Percentiles rank a stretch among this genome's conserved stretches.
These are phyloP conservation scores for Scaptomyza pallida DNA, from an alignment of 1,140 invertebrate species.

Conservation along the genomic window DNA sequence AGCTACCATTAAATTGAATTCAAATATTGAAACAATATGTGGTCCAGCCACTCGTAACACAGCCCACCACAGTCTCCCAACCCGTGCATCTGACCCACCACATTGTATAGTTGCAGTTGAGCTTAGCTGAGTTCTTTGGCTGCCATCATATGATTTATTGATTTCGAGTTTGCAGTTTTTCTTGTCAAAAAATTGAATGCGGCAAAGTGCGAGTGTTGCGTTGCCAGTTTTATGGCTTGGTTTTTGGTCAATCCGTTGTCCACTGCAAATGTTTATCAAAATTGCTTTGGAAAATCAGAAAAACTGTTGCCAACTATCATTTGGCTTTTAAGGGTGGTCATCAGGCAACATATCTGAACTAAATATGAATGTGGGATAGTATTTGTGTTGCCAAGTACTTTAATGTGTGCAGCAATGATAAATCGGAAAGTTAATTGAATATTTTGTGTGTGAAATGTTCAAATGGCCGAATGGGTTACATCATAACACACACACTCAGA, in stretches of 20 bases:
- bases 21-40: conserved; percentile 82
- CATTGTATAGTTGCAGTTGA: conserved; percentile 57
- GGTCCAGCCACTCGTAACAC: conserved; percentile 2
- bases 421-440: conserved; percentile 45
- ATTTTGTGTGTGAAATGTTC: conserved; percentile 18
- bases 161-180: conserved; percentile 73
- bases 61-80: not conserved
- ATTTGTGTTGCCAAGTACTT: conserved; percentile 5
- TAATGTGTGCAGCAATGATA: conserved; percentile 28
- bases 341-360: not conserved
- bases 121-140: conserved; percentile 31
- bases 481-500: not conserved
- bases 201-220: conserved; percentile 26
- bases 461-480: conserved; percentile 6
- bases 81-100: not conserved
- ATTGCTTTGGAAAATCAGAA: conserved; percentile 53
- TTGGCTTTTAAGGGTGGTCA: conserved; percentile 1
- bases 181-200: conserved; percentile 66
- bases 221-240: conserved; percentile 25
- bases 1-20: conserved; percentile 81
- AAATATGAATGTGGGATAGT: conserved; percentile 2
- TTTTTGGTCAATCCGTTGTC: conserved; percentile 31
- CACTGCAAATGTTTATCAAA: conserved; percentile 60
- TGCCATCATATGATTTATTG: conserved; percentile 68
- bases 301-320: conserved; percentile 51